Base-by-base conservation (phyloP, 2,113 vertebrate genomes). In the Zapus hudsonius region DNA sequence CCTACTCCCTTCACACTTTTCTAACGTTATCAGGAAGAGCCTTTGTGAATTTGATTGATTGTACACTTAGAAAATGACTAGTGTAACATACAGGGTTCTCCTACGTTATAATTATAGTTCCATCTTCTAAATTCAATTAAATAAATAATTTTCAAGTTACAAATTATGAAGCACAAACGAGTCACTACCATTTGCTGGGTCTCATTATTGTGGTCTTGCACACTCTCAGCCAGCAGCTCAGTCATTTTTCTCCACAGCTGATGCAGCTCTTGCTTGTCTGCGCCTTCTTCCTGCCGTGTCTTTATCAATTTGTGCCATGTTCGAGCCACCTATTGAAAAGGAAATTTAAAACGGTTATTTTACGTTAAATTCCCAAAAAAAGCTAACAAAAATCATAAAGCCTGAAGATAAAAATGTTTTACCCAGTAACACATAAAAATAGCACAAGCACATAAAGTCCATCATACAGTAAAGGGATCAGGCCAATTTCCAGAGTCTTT, bases 241-340 rank as follows among this genome's bases (percentile, higher is more conserved):
- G 98, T 98, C 99, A 99, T 97, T 92, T 98, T 98, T 96, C 96
- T 98, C 99, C 99, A 99, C 0, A 99, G 97, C 64, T 98, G 98
- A 57, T 98, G 97, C 72, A 99, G 97, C 87, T 99, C 99, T 38
- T 97, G 96, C 63, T 97, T 98, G 59, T 98, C 98, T 70, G 98
- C 98, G 89, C 98, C 94, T 97, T 98, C 99, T 29, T 98, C 98
- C 92, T 98, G 97, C 69, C 98, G 99, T 57, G 97, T 96, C 91
- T 97, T 97, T 95, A 99, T 98, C 22, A 99, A 91, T 70, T 98
- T 98, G 90, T 97, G 97, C 98, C 98, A 99, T 67, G 98, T 97
- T 91, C 97, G 98, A 87, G 98, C 99, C 81, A 98, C 98, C 99
- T 99, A 96, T 64, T 75, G 96, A 95, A 0, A 93, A 55, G 22